Base-by-base conservation (phyloP, 2,888 invertebrate species). In the Lydus trimaculatus region DNA sequence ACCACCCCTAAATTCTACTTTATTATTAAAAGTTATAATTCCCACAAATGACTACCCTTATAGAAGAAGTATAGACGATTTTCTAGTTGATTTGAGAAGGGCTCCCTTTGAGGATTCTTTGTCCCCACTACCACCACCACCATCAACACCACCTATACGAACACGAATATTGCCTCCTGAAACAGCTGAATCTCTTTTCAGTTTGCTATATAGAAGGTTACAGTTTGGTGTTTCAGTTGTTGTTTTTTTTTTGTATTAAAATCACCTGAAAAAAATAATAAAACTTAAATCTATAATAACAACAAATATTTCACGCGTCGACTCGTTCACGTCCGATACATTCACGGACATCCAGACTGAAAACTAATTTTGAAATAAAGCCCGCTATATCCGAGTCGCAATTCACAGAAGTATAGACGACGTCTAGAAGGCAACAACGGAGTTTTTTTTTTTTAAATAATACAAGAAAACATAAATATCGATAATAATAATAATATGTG, bases 341-440 rank as follows among this genome's bases (percentile, higher is more conserved):
- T 66, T 73, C 70, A 73, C 75, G 73, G 72, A 63, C 75, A 75
- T 70, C 69, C 68, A 48, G 20, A 72, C 72, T 71, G 71, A 74
- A 67, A 70, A 74, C 77, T 78, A 79, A 78, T 78, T 79, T 78
- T 75, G 76, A 78, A 78, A 76, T 75, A 77, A 77, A 78, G 75
- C 73, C 73, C 75, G 75, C 75, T 72, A 71, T 64, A 67, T 43
- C 56, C 63, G 59, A 76, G 75, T 78, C 73, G 74, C 75, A 74
- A 72, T 73, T 74, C 73, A 72, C 75, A 77, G 73, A 77, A 76
- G 74, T 71, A 72, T 74, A 76, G 71, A 70, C 73, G 75, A 73
- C 69, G 75, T 70, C 74, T 67, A 59, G 33, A 66, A 58, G 72
- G 68, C 65, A 63, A 66, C 73, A 75, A 66, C 64, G 66, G 67